Base-by-base conservation (phyloP, 2,888 invertebrate species). In the Mylabris sibirica region DNA sequence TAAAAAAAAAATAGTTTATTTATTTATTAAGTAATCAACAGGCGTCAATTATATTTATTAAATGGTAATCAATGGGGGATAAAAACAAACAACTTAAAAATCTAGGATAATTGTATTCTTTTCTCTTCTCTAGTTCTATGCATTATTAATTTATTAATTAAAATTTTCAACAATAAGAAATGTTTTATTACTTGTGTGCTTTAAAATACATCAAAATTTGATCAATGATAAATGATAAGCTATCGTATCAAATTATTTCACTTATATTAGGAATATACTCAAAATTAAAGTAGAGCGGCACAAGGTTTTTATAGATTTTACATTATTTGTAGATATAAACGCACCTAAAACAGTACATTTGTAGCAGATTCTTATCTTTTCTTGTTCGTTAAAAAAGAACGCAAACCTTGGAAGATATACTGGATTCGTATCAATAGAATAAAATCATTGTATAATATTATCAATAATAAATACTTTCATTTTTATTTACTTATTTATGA, bases 391-490 rank as follows among this genome's bases (percentile, higher is more conserved):
- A n/a, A n/a, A n/a, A n/a, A n/a, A n/a, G n/a, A n/a, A n/a, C n/a
- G n/a, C n/a, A n/a, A n/a, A n/a, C n/a, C n/a, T n/a, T n/a, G n/a
- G n/a, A n/a, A n/a, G n/a, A n/a, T n/a, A n/a, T n/a, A n/a, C n/a
- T n/a, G n/a, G n/a, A n/a, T n/a, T n/a, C n/a, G n/a, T n/a, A n/a
- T n/a, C n/a, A n/a, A n/a, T n/a, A n/a, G n/a, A n/a, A n/a, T n/a
- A n/a, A n/a, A n/a, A n/a, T n/a, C n/a, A n/a, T n/a, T n/a, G n/a
- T n/a, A n/a, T n/a, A n/a, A n/a, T n/a, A n/a, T n/a, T 30, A 30
- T 49, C 20, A 49, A 49, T 20, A 12, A 24, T n/a, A 17, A 38
- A 38, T 57, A 57, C 24, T 57, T 57, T 57, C 57, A 24, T 57
- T 57, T 44, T 44, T 44, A 17, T 30, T 30, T 30, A 4, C 8